Evolutionary conservation across 2,113 vertebrate species (phyloP), one percentile per base, ranked within the genome.

Genomic region (Trogon melanurus): DNA sequence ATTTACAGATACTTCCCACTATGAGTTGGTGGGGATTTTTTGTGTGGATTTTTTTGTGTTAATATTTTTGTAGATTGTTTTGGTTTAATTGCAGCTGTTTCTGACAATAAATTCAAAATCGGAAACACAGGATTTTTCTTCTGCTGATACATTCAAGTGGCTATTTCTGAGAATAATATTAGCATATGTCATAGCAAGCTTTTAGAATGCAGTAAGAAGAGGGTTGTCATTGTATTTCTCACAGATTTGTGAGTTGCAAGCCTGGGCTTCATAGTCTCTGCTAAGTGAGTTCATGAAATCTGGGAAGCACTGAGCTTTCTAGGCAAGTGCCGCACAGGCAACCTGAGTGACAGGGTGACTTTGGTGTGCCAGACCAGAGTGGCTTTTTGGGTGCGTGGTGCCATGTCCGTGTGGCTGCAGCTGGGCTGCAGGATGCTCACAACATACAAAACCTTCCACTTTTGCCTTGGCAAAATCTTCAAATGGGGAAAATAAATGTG

Each of bases 361-460:
- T 76, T 1, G 14, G 38, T 25, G 26, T 15, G 29, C 50, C 29
- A n/a, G 41, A 41, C 9, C 29, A 25, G 16, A 44, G 29, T n/a
- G 22, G 18, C 14, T 54, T 64, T 64, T 30, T 17, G 61, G 82
- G 50, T 54, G 34, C 0, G 0, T 0, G 0, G 30, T 57, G 58
- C 18, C 8, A 3, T 19, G 16, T 11, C 29, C 0, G 0, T 13
- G 57, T 50, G 57, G 34, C 57, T 71, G 79, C 62, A 75, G 51
- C 10, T 65, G 78, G 32, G 13, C 73, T 29, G 51, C 14, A 27
- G 15, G 38, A 51, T 57, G 21, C 16, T 34, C 11, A 1, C 26
- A 11, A 16, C 6, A 3, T 27, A 32, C 45, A 30, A 69, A 74
- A 47, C 32, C 38, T 22, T 74, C 21, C 45, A 14, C 10, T 20